phyloP scores from a whole-genome alignment of 2,113 vertebrate genomes.

The Tragelaphus strepsiceros region DNA sequence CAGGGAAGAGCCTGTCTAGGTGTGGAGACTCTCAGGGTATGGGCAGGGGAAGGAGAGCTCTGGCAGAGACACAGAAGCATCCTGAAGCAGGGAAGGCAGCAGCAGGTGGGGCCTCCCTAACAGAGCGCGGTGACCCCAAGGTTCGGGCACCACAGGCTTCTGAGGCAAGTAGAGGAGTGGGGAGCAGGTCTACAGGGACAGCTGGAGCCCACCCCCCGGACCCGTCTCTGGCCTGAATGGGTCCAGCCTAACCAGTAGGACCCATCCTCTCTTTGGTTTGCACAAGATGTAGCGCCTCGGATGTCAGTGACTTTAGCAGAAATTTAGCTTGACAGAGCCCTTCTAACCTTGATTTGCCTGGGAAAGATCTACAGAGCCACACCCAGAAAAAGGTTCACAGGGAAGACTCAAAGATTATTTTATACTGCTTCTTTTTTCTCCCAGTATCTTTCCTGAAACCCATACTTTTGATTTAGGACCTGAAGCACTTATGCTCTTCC shows the following conservation, averaged over 20 bases:
- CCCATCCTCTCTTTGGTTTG: background rate
- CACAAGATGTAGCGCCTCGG: background rate
- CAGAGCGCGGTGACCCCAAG: background rate
- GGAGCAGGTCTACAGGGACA: background rate
- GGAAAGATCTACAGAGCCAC: background rate
- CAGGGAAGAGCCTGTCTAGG: background rate
- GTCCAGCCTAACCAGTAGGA: background rate
- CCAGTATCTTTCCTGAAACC: background rate
- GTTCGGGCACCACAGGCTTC: rapidly evolving
- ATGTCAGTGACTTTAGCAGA: background rate
- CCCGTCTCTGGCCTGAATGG: background rate
- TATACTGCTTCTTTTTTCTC: background rate
- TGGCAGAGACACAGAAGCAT: background rate
- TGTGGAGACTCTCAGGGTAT: background rate
- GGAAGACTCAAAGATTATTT: background rate
- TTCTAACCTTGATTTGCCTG: background rate
- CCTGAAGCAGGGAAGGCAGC: rapidly evolving
- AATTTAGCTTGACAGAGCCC: background rate
- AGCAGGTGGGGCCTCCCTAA: background rate
- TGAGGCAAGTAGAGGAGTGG: background rate
- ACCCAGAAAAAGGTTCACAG: background rate
- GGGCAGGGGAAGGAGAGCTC: background rate
- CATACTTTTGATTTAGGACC: background rate
- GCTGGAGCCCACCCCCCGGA: background rate
- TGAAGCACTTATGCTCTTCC: background rate